Evolutionary conservation across 2,888 invertebrate species (phyloP).

Genomic region (Cataglyphis albicans): DNA sequence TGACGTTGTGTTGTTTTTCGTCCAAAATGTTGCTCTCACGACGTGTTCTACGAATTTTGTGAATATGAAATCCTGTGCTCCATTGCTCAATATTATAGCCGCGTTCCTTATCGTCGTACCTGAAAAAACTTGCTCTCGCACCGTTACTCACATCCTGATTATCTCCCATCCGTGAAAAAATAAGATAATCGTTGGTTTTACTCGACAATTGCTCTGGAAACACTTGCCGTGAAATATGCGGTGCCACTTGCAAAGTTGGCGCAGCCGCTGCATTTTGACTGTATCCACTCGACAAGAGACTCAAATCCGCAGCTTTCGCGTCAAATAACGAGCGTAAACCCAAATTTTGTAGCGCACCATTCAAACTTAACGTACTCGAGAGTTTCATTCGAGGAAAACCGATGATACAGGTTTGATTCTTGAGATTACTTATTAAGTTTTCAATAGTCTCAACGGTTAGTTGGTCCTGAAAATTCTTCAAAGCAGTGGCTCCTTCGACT

Average conservation of each 20-base stretch:
- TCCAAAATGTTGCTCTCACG: neutral
- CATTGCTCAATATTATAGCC: conserved; percentile 80
- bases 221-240: neutral
- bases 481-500: conserved; percentile 85
- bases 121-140: conserved; percentile 69
- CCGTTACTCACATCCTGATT: neutral
- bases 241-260: neutral
- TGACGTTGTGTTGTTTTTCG: neutral
- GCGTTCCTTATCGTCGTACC: conserved; percentile 75
- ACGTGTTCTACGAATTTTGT: conserved; percentile 58
- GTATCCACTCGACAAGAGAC: conserved; percentile 88
- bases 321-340: conserved; percentile 90
- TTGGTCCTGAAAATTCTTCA: conserved; percentile 86
- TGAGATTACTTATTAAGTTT: conserved; percentile 86
- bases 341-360: conserved; percentile 87
- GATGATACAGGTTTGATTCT: conserved; percentile 87
- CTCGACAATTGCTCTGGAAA: neutral
- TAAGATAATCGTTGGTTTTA: conserved; percentile 28
- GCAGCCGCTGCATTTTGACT: neutral
- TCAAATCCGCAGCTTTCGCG: conserved; percentile 89
- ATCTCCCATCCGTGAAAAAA: conserved; percentile 72
- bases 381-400: conserved; percentile 92
- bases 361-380: conserved; percentile 88
- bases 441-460: conserved; percentile 87
- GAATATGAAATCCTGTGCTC: conserved; percentile 77